phyloP scores from a whole-genome alignment of 92 coral and sea anemone species.

The Bergia sp. region DNA sequence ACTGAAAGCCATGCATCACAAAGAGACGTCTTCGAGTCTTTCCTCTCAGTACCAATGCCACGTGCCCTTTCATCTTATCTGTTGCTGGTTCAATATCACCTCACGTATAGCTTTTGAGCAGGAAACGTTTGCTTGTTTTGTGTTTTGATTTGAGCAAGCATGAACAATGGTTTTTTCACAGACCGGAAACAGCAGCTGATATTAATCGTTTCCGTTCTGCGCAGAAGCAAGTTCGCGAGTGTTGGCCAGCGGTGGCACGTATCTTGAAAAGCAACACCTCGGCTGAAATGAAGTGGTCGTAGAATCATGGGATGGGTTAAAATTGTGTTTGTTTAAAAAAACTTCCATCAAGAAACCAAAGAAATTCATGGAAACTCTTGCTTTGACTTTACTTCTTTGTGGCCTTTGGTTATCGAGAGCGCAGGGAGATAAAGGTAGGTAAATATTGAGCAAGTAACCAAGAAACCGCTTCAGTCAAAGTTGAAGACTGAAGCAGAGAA shows the following conservation, averaged over 20 bases:
- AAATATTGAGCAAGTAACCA: constrained; percentile 31
- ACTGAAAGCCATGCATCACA: neutral
- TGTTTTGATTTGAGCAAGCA: constrained; percentile 33
- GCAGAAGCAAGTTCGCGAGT: constrained; percentile 31
- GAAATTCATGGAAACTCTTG: neutral
- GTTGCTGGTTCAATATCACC: constrained; percentile 25
- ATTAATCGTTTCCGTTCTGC: constrained; percentile 47
- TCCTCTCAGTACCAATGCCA: constrained; percentile 15
- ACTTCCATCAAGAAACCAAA: neutral
- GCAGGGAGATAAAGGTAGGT: constrained; percentile 33
- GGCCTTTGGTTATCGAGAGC: neutral
- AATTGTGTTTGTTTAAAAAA: neutral
- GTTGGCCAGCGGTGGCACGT: constrained; percentile 35
- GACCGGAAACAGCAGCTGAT: constrained; percentile 52
- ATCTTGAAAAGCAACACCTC: neutral
- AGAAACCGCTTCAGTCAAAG: constrained; percentile 18
- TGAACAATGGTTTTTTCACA: constrained; percentile 29
- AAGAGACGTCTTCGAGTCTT: neutral
- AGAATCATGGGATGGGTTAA: neutral
- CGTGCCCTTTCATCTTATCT: constrained; percentile 28
- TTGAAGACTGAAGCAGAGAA: neutral
- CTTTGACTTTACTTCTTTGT: constrained; percentile 6
- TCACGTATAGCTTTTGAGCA: constrained; percentile 43
- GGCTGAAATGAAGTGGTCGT: no score
- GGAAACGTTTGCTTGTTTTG: constrained; percentile 33